These are phyloP conservation scores for Sipha maydis DNA, from an alignment of 2,888 invertebrate species.

Conservation along the genomic window DNA sequence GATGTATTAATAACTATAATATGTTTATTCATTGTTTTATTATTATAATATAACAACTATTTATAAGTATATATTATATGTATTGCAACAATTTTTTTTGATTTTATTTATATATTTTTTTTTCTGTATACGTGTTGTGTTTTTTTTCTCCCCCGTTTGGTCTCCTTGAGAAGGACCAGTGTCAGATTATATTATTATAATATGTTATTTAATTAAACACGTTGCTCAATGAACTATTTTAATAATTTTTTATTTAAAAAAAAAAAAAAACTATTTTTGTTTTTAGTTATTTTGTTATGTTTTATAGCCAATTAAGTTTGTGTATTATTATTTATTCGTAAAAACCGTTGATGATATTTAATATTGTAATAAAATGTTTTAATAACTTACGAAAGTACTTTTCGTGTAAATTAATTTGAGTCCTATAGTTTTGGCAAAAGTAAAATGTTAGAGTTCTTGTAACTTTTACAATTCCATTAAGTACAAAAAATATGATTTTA, in stretches of 20 bases:
- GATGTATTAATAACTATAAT: neutral
- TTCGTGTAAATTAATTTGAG: neutral
- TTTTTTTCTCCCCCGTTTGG: neutral
- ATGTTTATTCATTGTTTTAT: neutral
- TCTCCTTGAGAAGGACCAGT: neutral
- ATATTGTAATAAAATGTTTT: conserved; percentile 6
- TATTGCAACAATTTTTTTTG: neutral
- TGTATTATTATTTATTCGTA: neutral
- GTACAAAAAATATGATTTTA: no score
- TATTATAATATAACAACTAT: neutral
- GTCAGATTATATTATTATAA: neutral
- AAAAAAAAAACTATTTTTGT: neutral
- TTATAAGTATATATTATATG: neutral
- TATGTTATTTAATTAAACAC: neutral
- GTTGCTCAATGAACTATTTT: conserved; percentile 10
- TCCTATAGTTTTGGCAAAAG: no score
- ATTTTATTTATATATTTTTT: conserved; percentile 2
- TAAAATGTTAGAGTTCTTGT: no score
- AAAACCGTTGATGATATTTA: neutral
- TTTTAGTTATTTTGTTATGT: neutral
- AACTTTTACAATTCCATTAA: no score
- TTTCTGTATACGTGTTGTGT: neutral
- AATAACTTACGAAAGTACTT: neutral
- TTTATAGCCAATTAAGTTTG: neutral
- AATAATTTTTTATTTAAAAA: neutral